These are phyloP conservation scores for Diadegma fenestrale DNA, from an alignment of 2,888 invertebrate genomes.

Conservation along the genomic window DNA sequence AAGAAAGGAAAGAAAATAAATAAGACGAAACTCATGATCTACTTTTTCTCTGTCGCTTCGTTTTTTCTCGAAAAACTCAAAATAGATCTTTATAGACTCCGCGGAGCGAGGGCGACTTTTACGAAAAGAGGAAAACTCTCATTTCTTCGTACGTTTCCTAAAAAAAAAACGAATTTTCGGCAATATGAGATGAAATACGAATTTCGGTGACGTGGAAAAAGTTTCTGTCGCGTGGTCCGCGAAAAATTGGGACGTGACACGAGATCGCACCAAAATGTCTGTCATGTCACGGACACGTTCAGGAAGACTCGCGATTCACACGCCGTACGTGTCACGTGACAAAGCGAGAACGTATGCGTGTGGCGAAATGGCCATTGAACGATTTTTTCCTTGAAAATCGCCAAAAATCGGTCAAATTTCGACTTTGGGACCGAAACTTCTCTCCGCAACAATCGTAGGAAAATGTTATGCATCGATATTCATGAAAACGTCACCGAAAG, in stretches of 20 bases:
- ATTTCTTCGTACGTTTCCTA: constrained; percentile 36
- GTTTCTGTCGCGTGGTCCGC: not conserved
- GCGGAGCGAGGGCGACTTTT: constrained; percentile 20
- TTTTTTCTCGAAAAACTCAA: constrained; percentile 35
- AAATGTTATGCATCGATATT: too few species aligned
- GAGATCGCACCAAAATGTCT: constrained; percentile 3
- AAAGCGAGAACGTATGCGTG: constrained; percentile 7
- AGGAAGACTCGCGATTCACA: not conserved
- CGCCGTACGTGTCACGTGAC: not conserved
- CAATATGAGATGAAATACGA: constrained; percentile 2
- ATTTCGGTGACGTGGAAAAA: constrained; percentile 10
- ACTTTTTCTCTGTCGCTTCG: constrained; percentile 4
- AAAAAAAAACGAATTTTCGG: constrained; percentile 8
- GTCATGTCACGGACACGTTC: constrained; percentile 21
- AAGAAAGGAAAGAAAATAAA: constrained; percentile 8
- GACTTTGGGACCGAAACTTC: too few species aligned
- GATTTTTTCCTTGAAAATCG: constrained; percentile 26
- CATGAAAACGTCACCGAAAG: too few species aligned
- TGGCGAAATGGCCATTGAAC: constrained; percentile 30
- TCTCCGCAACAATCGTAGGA: too few species aligned
- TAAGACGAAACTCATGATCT: not conserved
- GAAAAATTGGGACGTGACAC: constrained; percentile 13
- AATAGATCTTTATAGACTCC: constrained; percentile 30
- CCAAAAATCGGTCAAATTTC: too few species aligned
- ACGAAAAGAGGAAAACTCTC: constrained; percentile 35